Evolutionary conservation across 2,113 vertebrate genomes (phyloP), one percentile per base, ranked within the genome.

Genomic region (Regulus satrapa): DNA sequence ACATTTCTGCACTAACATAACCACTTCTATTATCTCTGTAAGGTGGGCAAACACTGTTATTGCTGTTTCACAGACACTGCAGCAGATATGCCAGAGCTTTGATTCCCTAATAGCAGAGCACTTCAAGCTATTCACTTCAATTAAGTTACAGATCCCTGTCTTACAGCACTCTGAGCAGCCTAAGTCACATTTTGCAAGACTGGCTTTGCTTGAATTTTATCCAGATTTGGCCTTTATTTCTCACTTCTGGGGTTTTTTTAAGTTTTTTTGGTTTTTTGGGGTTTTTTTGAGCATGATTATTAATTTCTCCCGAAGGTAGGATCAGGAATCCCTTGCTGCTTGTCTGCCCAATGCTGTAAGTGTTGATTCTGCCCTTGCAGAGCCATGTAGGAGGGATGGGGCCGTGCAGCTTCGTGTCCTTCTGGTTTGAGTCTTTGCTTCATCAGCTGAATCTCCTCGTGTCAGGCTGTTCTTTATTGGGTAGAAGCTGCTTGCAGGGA

Each of bases 41-140:
- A 97, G 91, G 85, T 88, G 86, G 89, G 82, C 82, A 89, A 96
- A 95, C 73, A 88, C 66, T 74, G 24, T 63, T 95, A 80, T 88
- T 90, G 90, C 88, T 90, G 76, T 92, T 92, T 77, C 90, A 61
- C 55, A 90, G 94, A 72, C 45, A 38, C 31, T 59, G 88, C 89
- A 77, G 93, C 82, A n/a, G 78, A 69, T 48, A 69, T 4, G 9
- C 16, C 14, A 45, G 71, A 66, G 88, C 95, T 95, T 94, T 94
- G 92, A 93, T 94, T 94, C 90, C 38, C 72, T 93, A 92, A 93
- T 86, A 83, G 76, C 72, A 68, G 48, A 41, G 72, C 88, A 92
- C 82, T 92, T 76, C 32, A 67, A 83, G 89, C 82, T 58, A 64
- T 69, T 95, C 92, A 48, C 82, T 81, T 90, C 88, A 74, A 63